Base-by-base conservation (phyloP, 2,888 invertebrate genomes). In the Carabus problematicus region DNA sequence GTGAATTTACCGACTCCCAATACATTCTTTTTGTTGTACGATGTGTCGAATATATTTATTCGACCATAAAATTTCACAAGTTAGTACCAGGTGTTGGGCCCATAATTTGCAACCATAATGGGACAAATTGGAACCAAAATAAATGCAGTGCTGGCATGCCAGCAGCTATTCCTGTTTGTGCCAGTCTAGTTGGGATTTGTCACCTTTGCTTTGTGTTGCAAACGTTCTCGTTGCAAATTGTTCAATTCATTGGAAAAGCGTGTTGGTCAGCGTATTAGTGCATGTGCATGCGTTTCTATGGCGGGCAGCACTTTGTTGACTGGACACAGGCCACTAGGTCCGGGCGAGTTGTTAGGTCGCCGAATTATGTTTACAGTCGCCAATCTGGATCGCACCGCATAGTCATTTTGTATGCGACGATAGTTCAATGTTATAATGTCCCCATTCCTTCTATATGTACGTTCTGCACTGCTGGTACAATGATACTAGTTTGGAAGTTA, bases 101-200 rank as follows among this genome's bases (percentile, higher is more conserved):
- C 49, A 73, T 76, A 75, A 78, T 78, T 68, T 77, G 79, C 77
- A 77, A 77, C 75, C 76, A 77, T 77, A 78, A 78, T 74, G 74
- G 74, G 79, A 79, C 79, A 79, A 79, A 79, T 79, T 79, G 77
- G 74, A 75, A 8, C 75, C 76, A 74, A 78, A 78, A 77, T 76
- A 76, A 75, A 64, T 70, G 58, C 59, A 47, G 18, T 29, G 68
- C 49, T 42, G 11, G 42, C 55, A 41, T 42, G 49, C 42, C 55
- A 19, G 29, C 29, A 29, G 40, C 16, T n/a, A 58, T 16, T 55
- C 42, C 52, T 67, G 71, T 72, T 71, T 70, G 69, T 70, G 66
- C 70, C 70, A 69, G 64, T 64, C 70, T 69, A 64, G 70, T 59
- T 62, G 69, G 29, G 71, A 72, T 70, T 72, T 71, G 71, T 71